Evolutionary conservation across 2,888 invertebrate species (phyloP), one percentile per base, ranked within the genome.

Genomic region (Argyresthia albistria): DNA sequence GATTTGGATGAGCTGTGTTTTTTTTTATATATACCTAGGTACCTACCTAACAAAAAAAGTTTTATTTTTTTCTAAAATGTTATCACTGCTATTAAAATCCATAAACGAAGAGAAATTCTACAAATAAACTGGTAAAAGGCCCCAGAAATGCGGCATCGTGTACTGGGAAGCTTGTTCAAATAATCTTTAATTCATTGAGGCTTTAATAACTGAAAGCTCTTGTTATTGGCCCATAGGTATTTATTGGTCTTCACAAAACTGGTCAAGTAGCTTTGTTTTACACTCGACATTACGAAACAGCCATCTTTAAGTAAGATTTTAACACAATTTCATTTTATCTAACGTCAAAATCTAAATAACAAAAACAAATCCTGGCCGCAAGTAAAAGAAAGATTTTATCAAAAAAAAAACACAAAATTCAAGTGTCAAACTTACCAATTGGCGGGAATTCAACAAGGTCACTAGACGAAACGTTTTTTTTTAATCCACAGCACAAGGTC

Each of bases 181-280:
- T 48, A 48, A 48, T 48, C 37, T 48, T 37, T 37, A 48, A 48
- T 48, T 48, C 48, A 48, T 48, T 37, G 48, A 25, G 15, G 37
- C 48, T 48, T 48, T 12, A 46, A 25, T 25, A 25, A 48, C 37
- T 48, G 48, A 48, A 48, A 48, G 48, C 48, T 48, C 25, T 48
- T 48, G 48, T 14, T 6, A 6, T 8, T 8, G 35, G 35, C 8
- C 6, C 25, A 6, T 45, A 16, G 14, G 16, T 47, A 35, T 35
- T 47, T 47, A 47, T 47, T 48, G 48, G 48, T 37, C 25, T 25
- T 36, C 12, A 14, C 48, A 10, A 35, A 48, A 48, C 48, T 48
- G 48, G 48, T 48, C 25, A 1, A 16, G 2, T 46, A 10, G 11
- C 25, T 46, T 35, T 46, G 25, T 35, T 36, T 8, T 48, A 46